phyloP scores from a whole-genome alignment of 2,888 invertebrate species.

The Alviniconcha strummeri region DNA sequence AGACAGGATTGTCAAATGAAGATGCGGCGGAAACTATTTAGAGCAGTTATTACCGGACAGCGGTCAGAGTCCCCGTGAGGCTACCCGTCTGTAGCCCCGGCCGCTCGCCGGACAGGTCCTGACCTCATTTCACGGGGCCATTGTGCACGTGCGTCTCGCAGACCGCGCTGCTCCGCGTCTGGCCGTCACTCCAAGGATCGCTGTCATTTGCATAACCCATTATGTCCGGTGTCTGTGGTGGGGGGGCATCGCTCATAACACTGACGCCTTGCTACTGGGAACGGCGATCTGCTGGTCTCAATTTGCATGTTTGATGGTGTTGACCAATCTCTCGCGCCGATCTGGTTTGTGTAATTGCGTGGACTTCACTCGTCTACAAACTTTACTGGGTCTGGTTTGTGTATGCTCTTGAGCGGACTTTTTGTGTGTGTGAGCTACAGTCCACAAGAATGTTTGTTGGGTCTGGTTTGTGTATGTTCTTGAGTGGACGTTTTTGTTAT shows the following conservation, averaged over 20 bases:
- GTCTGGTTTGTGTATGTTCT: no score
- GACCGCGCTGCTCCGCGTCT: not conserved
- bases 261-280: not conserved
- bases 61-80: not conserved
- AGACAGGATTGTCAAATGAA: not conserved
- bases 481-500: no score
- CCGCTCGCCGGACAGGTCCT: not conserved
- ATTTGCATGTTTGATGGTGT: not conserved
- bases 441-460: no score
- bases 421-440: no score
- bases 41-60: not conserved
- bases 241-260: not conserved
- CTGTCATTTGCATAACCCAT: not conserved
- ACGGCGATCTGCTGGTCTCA: not conserved
- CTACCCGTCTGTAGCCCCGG: not conserved
- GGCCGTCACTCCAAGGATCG: not conserved
- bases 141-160: constrained; percentile 3
- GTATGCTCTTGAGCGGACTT: no score
- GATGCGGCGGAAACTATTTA: not conserved
- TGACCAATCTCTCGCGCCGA: not conserved
- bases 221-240: not conserved
- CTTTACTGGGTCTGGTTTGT: no score
- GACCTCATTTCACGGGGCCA: not conserved
- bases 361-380: no score
- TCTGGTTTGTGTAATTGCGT: no score